phyloP scores from a whole-genome alignment of 2,797 vertebrate genomes.

The Gastrophryne carolinensis region DNA sequence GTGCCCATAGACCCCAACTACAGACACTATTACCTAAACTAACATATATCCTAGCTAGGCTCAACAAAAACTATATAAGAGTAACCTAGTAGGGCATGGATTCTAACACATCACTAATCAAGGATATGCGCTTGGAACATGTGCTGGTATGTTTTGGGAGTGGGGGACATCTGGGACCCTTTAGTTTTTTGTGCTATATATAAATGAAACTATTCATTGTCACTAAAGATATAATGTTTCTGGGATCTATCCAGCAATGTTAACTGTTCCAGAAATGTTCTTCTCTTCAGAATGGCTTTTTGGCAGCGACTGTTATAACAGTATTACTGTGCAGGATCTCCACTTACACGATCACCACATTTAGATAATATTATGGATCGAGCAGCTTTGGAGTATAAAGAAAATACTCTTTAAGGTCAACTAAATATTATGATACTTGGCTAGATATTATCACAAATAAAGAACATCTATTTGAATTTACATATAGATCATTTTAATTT shows the following conservation, averaged over 20 bases:
- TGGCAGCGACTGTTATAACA: not conserved
- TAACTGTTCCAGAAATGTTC: not conserved
- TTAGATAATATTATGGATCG: constrained; percentile 13
- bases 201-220: not conserved
- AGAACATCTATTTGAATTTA: constrained; percentile 5
- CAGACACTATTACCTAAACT: no score
- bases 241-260: not conserved
- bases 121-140: no score
- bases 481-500: not conserved
- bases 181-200: no score
- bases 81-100: no score
- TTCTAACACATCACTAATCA: no score
- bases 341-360: constrained; percentile 16
- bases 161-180: no score
- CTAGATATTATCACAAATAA: constrained; percentile 17
- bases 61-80: no score
- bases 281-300: not conserved
- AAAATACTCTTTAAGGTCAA: constrained; percentile 21
- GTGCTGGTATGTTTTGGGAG: no score
- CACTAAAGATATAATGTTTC: not conserved
- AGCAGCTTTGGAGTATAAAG: constrained; percentile 6
- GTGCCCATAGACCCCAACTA: no score
- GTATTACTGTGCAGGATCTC: constrained; percentile 7
- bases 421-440: constrained; percentile 36
- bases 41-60: no score